Conservation (phyloP, 2,113 vertebrate genomes). For the Scalopus aquaticus region DNA sequence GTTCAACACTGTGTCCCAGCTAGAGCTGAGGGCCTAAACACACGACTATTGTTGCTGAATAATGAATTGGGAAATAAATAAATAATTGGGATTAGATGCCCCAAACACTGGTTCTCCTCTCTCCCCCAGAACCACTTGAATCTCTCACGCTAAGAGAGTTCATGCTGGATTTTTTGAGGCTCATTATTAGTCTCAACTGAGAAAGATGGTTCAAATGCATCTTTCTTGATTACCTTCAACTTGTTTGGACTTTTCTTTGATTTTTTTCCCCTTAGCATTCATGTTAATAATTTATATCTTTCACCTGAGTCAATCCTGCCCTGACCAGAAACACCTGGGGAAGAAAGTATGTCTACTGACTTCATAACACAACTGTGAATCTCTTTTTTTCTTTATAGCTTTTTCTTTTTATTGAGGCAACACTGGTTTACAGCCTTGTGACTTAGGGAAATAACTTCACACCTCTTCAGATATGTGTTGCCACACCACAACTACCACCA, state of each 20-base stretch:
- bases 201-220: not conserved
- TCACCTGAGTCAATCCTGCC: slow-evolving; percentile 16
- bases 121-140: not conserved
- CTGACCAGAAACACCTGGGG: not conserved
- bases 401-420: too few species aligned
- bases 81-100: not conserved
- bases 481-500: too few species aligned
- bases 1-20: not conserved
- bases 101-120: not conserved
- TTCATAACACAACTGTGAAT: not conserved
- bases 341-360: not conserved
- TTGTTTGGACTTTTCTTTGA: slow-evolving; percentile 36
- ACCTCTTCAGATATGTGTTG: too few species aligned
- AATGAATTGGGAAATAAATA: not conserved
- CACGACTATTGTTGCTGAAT: not conserved
- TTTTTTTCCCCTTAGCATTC: slow-evolving; percentile 33
- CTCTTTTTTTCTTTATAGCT: too few species aligned
- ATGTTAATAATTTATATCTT: not conserved
- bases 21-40: not conserved
- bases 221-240: not conserved
- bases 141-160: not conserved
- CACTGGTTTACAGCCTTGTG: too few species aligned
- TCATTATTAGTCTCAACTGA: not conserved
- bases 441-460: too few species aligned
- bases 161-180: not conserved